A percentile compares a stretch with the other conserved stretches of the same genome.
Conservation (phyloP, 2,888 invertebrate genomes). For the Leptinotarsa haldemani region DNA sequence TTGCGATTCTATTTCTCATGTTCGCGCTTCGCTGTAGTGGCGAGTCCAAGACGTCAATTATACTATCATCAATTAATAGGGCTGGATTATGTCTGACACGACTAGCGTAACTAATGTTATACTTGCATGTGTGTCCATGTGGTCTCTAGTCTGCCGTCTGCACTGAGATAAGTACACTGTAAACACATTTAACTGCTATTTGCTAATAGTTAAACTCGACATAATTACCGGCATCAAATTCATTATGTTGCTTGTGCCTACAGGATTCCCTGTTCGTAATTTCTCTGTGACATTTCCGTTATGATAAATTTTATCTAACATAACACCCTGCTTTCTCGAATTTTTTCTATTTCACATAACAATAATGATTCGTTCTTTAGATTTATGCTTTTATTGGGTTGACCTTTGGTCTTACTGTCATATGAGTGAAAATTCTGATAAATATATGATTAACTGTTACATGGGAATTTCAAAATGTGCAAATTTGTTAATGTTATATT, state of each 20-base stretch:
- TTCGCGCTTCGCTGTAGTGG: constrained; percentile 21
- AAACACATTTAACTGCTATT: constrained; percentile 53
- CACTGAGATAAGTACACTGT: constrained; percentile 46
- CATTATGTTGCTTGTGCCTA: constrained; percentile 36
- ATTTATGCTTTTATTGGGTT: too few relatives aligned
- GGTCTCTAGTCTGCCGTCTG: constrained; percentile 21
- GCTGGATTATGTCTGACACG: constrained; percentile 37
- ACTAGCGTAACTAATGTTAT: constrained; percentile 49
- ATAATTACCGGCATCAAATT: constrained; percentile 52
- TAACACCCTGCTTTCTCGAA: not conserved
- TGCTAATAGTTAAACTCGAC: constrained; percentile 54
- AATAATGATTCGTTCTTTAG: too few relatives aligned
- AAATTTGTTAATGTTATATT: too few relatives aligned
- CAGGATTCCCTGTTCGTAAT: constrained; percentile 27
- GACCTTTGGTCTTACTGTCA: too few relatives aligned
- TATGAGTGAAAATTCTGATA: too few relatives aligned
- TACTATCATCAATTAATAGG: constrained; percentile 48
- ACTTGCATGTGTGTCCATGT: constrained; percentile 46
- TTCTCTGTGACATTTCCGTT: not conserved
- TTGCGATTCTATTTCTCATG: constrained; percentile 5
- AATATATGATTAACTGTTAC: too few relatives aligned
- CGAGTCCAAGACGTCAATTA: constrained; percentile 42
- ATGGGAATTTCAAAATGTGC: too few relatives aligned
- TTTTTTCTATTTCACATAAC: too few relatives aligned
- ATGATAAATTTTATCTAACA: not conserved